phyloP scores from a whole-genome alignment of 2,888 invertebrate species.

The Cryptops parisi region DNA sequence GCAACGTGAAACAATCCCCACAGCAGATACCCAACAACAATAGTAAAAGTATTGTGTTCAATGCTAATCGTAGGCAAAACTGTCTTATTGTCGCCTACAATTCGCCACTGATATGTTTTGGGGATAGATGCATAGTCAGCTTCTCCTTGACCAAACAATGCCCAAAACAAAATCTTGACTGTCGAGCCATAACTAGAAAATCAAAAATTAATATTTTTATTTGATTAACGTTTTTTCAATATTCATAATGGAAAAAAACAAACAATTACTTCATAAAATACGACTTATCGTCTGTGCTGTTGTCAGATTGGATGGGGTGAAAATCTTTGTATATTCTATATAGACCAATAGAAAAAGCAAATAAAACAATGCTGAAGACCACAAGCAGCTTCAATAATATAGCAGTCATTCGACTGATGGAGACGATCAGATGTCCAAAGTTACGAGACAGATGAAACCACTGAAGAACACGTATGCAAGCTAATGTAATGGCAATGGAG shows the following conservation, averaged over 20 bases:
- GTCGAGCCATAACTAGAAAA: too few species aligned
- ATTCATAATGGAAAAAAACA: background rate
- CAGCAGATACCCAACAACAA: too few species aligned
- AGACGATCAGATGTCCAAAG: constrained; percentile 43
- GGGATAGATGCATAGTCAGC: too few species aligned
- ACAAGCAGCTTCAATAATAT: constrained; percentile 48
- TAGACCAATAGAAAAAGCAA: constrained; percentile 46
- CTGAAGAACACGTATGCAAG: constrained; percentile 47
- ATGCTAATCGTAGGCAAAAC: too few species aligned
- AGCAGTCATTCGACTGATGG: constrained; percentile 49
- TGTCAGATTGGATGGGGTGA: constrained; percentile 24
- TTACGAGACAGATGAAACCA: constrained; percentile 47
- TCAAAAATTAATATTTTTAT: background rate
- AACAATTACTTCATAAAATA: background rate
- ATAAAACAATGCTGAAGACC: constrained; percentile 44
- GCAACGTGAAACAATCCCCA: too few species aligned
- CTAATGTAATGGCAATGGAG: constrained; percentile 49
- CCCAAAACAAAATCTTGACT: too few species aligned
- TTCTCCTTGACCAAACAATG: too few species aligned
- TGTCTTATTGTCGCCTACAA: too few species aligned
- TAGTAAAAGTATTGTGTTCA: too few species aligned
- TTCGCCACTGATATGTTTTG: too few species aligned
- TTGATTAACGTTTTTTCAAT: background rate
- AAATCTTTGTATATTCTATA: constrained; percentile 50
- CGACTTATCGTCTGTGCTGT: background rate